Percentiles rank a stretch among this genome's conserved stretches.
Evolutionary conservation across 2,888 invertebrate species (phyloP).

Genomic region (Pyrocoelia pectoralis): DNA sequence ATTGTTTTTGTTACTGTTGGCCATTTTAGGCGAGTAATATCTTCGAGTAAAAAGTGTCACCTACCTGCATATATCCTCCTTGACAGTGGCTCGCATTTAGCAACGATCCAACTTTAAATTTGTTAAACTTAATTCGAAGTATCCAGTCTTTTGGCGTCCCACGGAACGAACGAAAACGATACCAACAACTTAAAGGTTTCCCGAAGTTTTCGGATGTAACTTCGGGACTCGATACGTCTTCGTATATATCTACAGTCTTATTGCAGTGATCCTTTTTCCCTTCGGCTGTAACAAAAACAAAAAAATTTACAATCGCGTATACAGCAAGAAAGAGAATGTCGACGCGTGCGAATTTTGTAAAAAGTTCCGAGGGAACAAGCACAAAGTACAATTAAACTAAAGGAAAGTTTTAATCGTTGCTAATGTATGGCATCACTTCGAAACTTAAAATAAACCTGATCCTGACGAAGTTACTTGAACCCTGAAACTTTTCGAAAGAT

Average conservation of each 20-base stretch:
- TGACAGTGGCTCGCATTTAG: conserved; percentile 88
- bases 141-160: conserved; percentile 92
- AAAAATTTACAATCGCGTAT: neutral
- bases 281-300: conserved; percentile 60
- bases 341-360: conserved; percentile 21
- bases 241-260: conserved; percentile 93
- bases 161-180: conserved; percentile 87
- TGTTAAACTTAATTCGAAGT: conserved; percentile 86
- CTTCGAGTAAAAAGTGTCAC: conserved; percentile 5
- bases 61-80: conserved; percentile 89
- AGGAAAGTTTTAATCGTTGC: conserved; percentile 31
- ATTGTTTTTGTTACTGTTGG: no score
- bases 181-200: conserved; percentile 87
- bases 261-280: conserved; percentile 88
- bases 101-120: conserved; percentile 89
- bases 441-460: conserved; percentile 28
- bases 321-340: conserved; percentile 15
- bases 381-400: no score
- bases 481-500: conserved; percentile 17
- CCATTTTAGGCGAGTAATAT: no score
- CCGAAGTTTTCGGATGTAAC: conserved; percentile 84
- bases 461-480: conserved; percentile 20
- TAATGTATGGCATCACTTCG: conserved; percentile 30
- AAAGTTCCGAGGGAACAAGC: no score
- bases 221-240: conserved; percentile 88